Base-by-base conservation (phyloP, 1,140 invertebrate genomes). In the Drosophila jambulina region DNA sequence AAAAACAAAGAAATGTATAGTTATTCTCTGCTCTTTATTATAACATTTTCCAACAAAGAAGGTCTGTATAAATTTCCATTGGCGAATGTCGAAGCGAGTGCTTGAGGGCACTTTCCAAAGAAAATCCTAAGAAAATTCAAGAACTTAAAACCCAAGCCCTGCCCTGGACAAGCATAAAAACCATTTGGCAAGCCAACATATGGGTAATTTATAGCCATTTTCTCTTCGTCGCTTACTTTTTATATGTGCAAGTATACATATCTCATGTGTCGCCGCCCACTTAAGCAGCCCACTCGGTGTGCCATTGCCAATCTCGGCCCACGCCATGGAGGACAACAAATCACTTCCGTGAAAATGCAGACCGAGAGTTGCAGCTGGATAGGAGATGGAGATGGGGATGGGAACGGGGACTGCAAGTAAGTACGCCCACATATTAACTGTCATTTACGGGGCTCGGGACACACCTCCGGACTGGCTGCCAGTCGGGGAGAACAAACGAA, bases 311-410 rank as follows among this genome's bases (percentile, higher is more conserved):
- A 72, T 72, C 69, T 60, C 53, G 36, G 23, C 69, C 69, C 69
- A 72, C 69, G 54, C 67, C 27, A 46, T 19, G 25, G 67, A 49
- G 45, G 70, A 72, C 69, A 72, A 72, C 69, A 72, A 72, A 72
- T 72, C 69, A 72, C 69, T 72, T 72, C 69, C 69, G 69, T 60
- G 69, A 72, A 70, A 72, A 71, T 72, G 67, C 69, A 72, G 36
- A 36, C 53, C 53, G 23, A 60, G 69, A 49, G 19, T 49, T 58
- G 69, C 69, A 74, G 51, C 59, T 75, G 70, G 71, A 61, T 27
- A 53, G 29, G n/a, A 59, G 23, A n/a, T n/a, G 45, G 43, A 23
- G 9, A 12, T 34, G 32, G 32, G 32, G 10, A 10, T 3, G 19
- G 51, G 43, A 27, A 46, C 36, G 43, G 23, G 17, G 17, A 40